Evolutionary conservation across 2,797 vertebrate genomes (phyloP).

Genomic region (Channallabes apus): DNA sequence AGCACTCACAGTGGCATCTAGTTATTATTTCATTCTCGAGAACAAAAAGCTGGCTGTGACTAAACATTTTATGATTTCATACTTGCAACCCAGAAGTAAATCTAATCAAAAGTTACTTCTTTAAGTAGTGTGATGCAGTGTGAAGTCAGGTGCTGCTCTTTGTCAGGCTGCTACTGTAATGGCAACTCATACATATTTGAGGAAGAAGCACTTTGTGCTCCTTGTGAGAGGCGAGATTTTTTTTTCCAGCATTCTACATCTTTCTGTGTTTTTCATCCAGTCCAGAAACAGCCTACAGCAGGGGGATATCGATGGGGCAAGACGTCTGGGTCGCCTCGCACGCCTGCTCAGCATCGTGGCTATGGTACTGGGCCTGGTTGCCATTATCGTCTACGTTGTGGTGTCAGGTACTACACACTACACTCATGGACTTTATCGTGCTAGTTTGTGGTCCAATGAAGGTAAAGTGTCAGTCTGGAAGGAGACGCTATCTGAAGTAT

Average conservation of each 20-base stretch:
- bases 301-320: constrained; percentile 88
- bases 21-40: neutral
- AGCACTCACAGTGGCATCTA: neutral
- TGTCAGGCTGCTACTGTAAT: constrained; percentile 38
- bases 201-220: constrained; percentile 20
- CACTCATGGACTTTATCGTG: neutral
- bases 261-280: constrained; percentile 66
- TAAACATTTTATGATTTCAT: neutral
- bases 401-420: constrained; percentile 75
- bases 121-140: constrained; percentile 44
- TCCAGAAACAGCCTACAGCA: constrained; percentile 93
- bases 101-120: neutral
- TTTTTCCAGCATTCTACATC: constrained; percentile 22
- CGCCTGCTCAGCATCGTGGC: constrained; percentile 89
- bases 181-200: constrained; percentile 55
- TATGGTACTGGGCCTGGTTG: constrained; percentile 85
- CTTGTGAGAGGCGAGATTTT: constrained; percentile 28
- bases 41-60: neutral
- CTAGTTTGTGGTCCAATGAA: neutral
- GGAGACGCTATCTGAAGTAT: neutral
- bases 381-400: constrained; percentile 80
- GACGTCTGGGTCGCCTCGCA: constrained; percentile 89
- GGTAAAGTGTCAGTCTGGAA: neutral
- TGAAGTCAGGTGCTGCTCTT: constrained; percentile 6
- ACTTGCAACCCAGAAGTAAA: neutral